phyloP scores from a whole-genome alignment of 2,888 invertebrate genomes.

The Orthosia gothica region DNA sequence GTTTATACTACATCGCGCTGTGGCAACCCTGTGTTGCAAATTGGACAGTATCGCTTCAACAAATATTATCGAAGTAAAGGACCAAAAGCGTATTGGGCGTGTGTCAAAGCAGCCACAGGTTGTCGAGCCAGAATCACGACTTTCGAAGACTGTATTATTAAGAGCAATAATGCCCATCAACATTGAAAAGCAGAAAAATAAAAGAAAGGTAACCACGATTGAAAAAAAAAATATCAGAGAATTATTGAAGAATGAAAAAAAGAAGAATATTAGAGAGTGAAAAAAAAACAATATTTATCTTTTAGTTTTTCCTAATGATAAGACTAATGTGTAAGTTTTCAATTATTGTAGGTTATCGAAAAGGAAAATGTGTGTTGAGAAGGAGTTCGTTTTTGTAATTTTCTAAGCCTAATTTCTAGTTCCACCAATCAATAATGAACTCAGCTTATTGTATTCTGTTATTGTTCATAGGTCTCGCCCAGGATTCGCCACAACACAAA shows the following conservation, averaged over 20 bases:
- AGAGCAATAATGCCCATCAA: slow-evolving; percentile 48
- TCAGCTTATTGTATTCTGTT: background rate
- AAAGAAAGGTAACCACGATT: background rate
- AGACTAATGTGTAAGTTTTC: background rate
- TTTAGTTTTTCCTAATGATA: no score
- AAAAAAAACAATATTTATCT: background rate
- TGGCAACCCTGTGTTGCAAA: slow-evolving; percentile 72
- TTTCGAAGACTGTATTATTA: slow-evolving; percentile 65
- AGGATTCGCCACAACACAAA: background rate
- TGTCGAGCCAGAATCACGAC: slow-evolving; percentile 75
- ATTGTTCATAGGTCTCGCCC: no score
- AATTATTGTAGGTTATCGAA: background rate
- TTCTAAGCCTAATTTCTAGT: background rate
- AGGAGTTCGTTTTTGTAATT: background rate
- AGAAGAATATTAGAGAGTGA: background rate
- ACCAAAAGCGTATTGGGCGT: slow-evolving; percentile 68
- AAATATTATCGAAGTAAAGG: slow-evolving; percentile 65
- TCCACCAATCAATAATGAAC: background rate
- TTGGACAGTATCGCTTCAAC: slow-evolving; percentile 73
- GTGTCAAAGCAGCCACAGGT: slow-evolving; percentile 63
- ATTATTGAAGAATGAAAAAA: background rate
- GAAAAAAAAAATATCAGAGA: no score
- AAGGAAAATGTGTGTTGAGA: background rate
- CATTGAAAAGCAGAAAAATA: slow-evolving; percentile 13
- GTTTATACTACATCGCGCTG: slow-evolving; percentile 65